phyloP scores from a whole-genome alignment of 2,113 vertebrate genomes.

The Phalacrocorax pelagicus region DNA sequence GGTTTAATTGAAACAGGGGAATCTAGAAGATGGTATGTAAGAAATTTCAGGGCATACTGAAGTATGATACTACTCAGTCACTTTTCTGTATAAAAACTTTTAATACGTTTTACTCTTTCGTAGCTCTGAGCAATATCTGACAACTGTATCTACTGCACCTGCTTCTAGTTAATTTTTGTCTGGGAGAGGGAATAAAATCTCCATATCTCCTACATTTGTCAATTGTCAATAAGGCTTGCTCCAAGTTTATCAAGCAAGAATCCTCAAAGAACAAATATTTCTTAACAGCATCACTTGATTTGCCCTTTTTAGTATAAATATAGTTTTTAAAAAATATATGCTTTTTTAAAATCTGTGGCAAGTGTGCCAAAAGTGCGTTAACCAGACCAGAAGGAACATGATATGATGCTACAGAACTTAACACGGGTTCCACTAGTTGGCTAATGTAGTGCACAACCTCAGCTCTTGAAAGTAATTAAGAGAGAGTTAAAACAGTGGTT shows the following conservation, averaged over 20 bases:
- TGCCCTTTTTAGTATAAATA: not conserved
- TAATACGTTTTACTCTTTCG: not conserved
- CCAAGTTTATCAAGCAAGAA: not conserved
- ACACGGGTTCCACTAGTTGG: not conserved
- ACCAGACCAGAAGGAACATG: not conserved
- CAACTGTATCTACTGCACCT: not conserved
- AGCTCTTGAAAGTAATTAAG: not conserved
- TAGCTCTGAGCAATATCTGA: not conserved
- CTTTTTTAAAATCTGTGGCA: not conserved
- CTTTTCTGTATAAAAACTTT: not conserved
- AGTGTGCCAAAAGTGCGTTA: not conserved
- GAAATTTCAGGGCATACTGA: not conserved
- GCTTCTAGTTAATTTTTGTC: not conserved
- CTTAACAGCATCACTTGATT: not conserved
- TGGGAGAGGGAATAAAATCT: not conserved
- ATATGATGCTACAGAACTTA: not conserved
- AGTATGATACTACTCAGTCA: not conserved
- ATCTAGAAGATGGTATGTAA: not conserved
- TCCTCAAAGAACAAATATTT: not conserved
- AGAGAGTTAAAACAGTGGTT: not conserved
- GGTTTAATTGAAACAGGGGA: not conserved
- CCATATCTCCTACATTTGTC: fast-evolving
- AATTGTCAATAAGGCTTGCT: not conserved
- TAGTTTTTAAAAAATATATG: fast-evolving
- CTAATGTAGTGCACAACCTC: not conserved